Evolutionary conservation across 2,113 vertebrate species (phyloP).

Genomic region (Halichoeres trimaculatus): DNA sequence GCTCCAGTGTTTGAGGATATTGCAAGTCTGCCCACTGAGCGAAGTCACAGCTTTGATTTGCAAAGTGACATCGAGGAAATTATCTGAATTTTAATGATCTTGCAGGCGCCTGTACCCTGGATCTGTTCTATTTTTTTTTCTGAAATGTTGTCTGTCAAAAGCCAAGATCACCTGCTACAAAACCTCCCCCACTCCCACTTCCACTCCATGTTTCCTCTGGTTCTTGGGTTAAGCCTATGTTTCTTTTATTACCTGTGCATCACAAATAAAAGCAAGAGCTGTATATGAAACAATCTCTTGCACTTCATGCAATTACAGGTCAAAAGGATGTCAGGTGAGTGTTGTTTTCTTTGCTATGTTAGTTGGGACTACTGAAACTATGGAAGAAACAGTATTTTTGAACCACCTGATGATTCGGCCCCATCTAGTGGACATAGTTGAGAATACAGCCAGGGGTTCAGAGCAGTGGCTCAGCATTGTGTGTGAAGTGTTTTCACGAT

Average conservation of each 20-base stretch:
- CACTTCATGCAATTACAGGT: no score
- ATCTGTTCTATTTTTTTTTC: not conserved
- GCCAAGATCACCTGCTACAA: not conserved
- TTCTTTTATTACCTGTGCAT: not conserved
- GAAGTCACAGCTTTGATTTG: slow-evolving; percentile 46
- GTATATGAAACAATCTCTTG: no score
- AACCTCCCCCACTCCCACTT: not conserved
- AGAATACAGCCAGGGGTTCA: not conserved
- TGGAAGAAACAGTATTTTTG: not conserved
- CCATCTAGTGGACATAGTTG: slow-evolving; percentile 18
- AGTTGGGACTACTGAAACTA: no score
- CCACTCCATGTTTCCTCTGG: no score
- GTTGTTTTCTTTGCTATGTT: no score
- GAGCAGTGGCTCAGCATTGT: no score
- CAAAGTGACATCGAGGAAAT: slow-evolving; percentile 80
- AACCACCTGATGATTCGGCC: not conserved
- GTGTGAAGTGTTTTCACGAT: no score
- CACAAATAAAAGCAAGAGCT: not conserved
- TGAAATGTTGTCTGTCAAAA: not conserved
- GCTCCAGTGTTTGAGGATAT: slow-evolving; percentile 80
- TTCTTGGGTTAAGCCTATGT: not conserved
- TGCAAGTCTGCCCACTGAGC: slow-evolving; percentile 62
- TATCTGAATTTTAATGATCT: slow-evolving; percentile 52
- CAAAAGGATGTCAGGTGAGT: no score
- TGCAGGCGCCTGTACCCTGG: not conserved